phyloP scores from a whole-genome alignment of 2,113 vertebrate species.

The Passer domesticus region DNA sequence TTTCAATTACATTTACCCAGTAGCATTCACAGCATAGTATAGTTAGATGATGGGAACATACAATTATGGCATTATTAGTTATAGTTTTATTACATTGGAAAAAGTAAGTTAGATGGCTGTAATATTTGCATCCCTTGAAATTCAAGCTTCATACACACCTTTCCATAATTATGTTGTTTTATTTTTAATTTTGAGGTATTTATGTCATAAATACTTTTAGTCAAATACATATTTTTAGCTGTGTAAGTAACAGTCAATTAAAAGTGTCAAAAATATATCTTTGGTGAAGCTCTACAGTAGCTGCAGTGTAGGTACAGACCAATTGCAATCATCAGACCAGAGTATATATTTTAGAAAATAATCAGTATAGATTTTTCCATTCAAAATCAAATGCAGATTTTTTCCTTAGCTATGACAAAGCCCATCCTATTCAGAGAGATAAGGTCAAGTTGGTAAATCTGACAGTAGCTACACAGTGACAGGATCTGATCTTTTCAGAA shows the following conservation, averaged over 20 bases:
- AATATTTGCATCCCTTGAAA: background rate
- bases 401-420: background rate
- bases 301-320: background rate
- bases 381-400: background rate
- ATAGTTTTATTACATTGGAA: background rate
- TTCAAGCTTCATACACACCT: background rate
- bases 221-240: background rate
- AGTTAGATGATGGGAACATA: background rate
- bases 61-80: background rate
- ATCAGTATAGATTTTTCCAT: background rate
- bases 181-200: background rate
- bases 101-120: background rate
- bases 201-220: background rate
- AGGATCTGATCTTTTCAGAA: background rate
- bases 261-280: background rate
- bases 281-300: background rate
- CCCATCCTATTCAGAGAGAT: background rate
- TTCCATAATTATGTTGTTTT: background rate
- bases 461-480: background rate
- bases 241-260: background rate
- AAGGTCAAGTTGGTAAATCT: slow-evolving; percentile 9
- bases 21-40: background rate
- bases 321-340: background rate
- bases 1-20: slow-evolving; percentile 8
- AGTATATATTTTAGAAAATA: background rate